These are phyloP conservation scores for Dasyornis broadbenti DNA, from an alignment of 2,113 vertebrate species.

Conservation along the genomic window DNA sequence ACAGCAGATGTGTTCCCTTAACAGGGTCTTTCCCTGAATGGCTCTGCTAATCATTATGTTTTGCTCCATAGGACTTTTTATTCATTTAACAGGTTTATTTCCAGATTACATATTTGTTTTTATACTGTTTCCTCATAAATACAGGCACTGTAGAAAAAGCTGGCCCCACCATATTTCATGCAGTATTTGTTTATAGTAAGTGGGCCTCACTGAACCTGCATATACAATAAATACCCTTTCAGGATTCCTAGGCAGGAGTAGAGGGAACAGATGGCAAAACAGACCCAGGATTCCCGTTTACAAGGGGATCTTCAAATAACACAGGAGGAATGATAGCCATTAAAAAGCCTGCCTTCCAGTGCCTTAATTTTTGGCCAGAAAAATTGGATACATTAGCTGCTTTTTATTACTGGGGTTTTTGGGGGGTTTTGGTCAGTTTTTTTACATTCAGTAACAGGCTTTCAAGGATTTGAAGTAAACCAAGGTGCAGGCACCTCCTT, in stretches of 20 bases:
- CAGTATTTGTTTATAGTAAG: conserved; percentile 57
- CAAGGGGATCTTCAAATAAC: conserved; percentile 64
- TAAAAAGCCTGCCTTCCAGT: conserved; percentile 44
- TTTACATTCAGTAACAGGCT: background rate
- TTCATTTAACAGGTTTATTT: conserved; percentile 61
- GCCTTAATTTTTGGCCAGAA: conserved; percentile 48
- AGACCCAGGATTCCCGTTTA: conserved; percentile 59
- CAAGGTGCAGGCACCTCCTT: background rate
- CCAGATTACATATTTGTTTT: conserved; percentile 54
- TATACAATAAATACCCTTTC: conserved; percentile 62
- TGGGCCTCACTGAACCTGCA: conserved; percentile 50
- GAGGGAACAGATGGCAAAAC: conserved; percentile 63
- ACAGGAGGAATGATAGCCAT: conserved; percentile 51
- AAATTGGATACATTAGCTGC: conserved; percentile 9
- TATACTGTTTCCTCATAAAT: conserved; percentile 51
- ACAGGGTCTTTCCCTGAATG: conserved; percentile 48
- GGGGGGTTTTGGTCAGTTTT: background rate
- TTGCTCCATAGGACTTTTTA: conserved; percentile 54
- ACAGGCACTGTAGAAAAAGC: conserved; percentile 54
- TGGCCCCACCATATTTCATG: conserved; percentile 44
- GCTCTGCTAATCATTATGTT: conserved; percentile 54
- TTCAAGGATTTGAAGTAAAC: background rate
- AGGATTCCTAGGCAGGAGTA: conserved; percentile 55
- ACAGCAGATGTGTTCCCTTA: conserved; percentile 45
- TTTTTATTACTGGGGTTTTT: background rate